Evolutionary conservation across 2,797 vertebrate genomes (phyloP).

Genomic region (Peromyscus melanophrys): DNA sequence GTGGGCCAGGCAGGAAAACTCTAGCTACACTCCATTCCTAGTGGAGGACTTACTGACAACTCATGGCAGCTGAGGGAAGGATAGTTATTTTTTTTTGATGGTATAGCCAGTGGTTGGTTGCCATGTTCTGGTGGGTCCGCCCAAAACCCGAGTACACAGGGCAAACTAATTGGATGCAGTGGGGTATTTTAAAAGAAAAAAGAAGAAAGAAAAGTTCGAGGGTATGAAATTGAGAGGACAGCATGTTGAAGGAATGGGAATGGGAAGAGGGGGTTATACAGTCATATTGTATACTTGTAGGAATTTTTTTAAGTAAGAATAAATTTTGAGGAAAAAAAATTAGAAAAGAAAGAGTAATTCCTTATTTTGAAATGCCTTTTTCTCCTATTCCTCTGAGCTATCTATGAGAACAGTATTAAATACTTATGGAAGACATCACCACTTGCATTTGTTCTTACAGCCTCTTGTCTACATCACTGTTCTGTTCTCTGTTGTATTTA

Average conservation of each 20-base stretch:
- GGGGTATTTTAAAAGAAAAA: background rate
- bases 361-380: background rate
- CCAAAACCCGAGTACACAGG: too few relatives aligned
- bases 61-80: background rate
- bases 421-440: background rate
- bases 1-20: too few relatives aligned
- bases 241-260: background rate
- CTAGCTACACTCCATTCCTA: too few relatives aligned
- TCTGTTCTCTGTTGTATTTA: background rate
- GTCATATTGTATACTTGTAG: background rate
- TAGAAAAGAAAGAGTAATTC: background rate
- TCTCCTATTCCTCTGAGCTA: background rate
- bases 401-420: background rate
- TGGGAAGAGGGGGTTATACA: background rate
- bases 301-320: background rate
- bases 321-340: background rate
- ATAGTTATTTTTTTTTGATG: too few relatives aligned
- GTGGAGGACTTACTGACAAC: background rate
- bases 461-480: background rate
- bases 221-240: background rate
- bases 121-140: background rate
- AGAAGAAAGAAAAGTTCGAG: background rate
- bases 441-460: background rate
- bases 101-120: background rate
- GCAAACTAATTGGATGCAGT: background rate